Percentiles rank a stretch among this genome's conserved stretches.
Evolutionary conservation across 2,797 vertebrate species (phyloP).

Genomic region (Thamnophis elegans): DNA sequence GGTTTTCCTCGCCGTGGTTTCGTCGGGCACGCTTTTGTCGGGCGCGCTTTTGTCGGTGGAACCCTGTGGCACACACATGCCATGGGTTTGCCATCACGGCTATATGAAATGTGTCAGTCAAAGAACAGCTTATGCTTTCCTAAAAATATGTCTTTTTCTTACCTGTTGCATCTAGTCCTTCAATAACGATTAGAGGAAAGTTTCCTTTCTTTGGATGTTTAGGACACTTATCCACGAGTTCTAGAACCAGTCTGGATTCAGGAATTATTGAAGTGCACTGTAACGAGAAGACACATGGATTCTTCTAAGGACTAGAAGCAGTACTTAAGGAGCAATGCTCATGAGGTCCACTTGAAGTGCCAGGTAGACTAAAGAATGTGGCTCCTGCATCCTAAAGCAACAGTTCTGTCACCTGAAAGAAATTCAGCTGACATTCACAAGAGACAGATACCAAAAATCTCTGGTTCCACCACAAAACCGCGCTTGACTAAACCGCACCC

Average conservation of each 20-base stretch:
- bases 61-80: too few relatives aligned
- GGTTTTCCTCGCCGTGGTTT: too few relatives aligned
- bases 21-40: too few relatives aligned
- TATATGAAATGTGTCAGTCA: neutral
- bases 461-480: too few relatives aligned
- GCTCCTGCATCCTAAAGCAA: neutral
- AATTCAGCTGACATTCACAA: neutral
- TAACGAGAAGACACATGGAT: neutral
- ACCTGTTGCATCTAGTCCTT: conserved; percentile 96
- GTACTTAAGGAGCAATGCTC: too few relatives aligned
- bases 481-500: too few relatives aligned
- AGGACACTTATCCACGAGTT: conserved; percentile 71
- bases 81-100: too few relatives aligned
- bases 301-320: neutral
- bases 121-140: fast-evolving
- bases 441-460: neutral
- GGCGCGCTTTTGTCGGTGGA: too few relatives aligned
- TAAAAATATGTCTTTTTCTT: conserved; percentile 40
- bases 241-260: conserved; percentile 78
- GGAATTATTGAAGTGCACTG: conserved; percentile 84
- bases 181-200: conserved; percentile 85
- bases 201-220: conserved; percentile 66
- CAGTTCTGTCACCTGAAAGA: neutral
- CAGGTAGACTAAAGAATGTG: neutral
- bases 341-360: neutral